Percentiles rank a stretch among this genome's conserved stretches.
Conservation (phyloP, 2,113 vertebrate species). For the Deroptyus accipitrinus region DNA sequence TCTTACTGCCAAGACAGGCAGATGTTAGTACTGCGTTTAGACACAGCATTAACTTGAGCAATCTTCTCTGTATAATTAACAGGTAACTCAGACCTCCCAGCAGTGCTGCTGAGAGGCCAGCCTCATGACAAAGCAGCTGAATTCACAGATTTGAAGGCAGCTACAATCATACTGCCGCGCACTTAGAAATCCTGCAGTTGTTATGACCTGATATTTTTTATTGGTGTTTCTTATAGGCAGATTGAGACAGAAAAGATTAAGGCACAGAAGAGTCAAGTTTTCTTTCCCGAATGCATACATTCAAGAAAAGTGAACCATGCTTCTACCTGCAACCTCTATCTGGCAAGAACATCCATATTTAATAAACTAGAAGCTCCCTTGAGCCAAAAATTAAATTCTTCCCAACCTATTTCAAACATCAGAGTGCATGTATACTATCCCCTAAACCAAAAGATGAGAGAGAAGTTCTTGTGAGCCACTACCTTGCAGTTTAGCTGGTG, state of each 20-base stretch:
- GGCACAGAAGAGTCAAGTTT: background rate
- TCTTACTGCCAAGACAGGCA: background rate
- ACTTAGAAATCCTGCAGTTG: background rate
- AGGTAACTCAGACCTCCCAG: background rate
- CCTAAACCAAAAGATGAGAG: background rate
- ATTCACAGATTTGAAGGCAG: background rate
- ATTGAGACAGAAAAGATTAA: background rate
- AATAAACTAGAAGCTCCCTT: conserved; percentile 35
- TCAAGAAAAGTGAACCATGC: background rate
- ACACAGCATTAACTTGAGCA: background rate
- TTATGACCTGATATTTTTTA: background rate
- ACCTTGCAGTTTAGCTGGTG: background rate
- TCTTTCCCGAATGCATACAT: background rate
- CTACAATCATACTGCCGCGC: background rate
- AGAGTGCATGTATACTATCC: background rate
- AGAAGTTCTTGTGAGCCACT: background rate
- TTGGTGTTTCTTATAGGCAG: background rate
- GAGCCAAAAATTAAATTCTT: conserved; percentile 16
- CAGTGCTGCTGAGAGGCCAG: background rate
- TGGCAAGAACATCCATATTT: conserved; percentile 13
- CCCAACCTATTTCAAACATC: background rate
- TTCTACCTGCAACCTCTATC: background rate
- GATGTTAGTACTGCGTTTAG: background rate
- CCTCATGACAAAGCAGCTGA: background rate
- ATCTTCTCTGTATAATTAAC: conserved; percentile 16